A percentile compares a stretch with the other conserved stretches of the same genome.
Conservation (phyloP, 1,140 invertebrate species). For the Drosophila nigrodunni region DNA sequence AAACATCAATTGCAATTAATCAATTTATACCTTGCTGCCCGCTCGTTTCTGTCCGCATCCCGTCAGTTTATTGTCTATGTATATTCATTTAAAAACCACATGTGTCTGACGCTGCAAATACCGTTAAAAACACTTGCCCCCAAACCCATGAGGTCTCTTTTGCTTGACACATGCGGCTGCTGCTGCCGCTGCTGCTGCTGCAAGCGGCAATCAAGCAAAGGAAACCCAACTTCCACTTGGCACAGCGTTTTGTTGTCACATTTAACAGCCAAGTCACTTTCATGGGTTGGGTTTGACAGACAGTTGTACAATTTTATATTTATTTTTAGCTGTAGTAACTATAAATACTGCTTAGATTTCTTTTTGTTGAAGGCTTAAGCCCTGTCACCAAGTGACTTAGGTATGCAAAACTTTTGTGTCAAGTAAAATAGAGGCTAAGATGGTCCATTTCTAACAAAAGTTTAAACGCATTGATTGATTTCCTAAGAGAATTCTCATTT, state of each 20-base stretch:
- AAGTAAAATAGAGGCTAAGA: too few species aligned
- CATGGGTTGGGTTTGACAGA: conserved; percentile 10
- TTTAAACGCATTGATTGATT: too few species aligned
- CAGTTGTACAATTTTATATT: conserved; percentile 16
- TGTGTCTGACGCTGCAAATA: conserved; percentile 22
- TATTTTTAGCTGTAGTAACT: conserved; percentile 14
- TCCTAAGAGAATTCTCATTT: too few species aligned
- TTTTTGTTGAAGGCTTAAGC: neutral
- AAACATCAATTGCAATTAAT: conserved; percentile 76
- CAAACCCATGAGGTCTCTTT: conserved; percentile 8
- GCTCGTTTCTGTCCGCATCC: neutral
- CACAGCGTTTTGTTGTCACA: neutral
- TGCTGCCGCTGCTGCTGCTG: conserved; percentile 5
- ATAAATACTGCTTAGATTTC: conserved; percentile 7
- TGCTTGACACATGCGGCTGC: conserved; percentile 16
- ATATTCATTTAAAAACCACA: conserved; percentile 7
- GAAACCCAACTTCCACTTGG: conserved; percentile 33
- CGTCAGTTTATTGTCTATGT: neutral
- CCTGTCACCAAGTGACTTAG: neutral
- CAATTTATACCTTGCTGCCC: conserved; percentile 36
- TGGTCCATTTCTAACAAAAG: too few species aligned
- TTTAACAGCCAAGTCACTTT: conserved; percentile 22
- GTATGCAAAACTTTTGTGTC: too few species aligned
- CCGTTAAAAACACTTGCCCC: conserved; percentile 15
- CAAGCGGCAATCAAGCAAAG: conserved; percentile 18